Conservation (phyloP, 2,113 vertebrate species). For the Cygnus atratus region DNA sequence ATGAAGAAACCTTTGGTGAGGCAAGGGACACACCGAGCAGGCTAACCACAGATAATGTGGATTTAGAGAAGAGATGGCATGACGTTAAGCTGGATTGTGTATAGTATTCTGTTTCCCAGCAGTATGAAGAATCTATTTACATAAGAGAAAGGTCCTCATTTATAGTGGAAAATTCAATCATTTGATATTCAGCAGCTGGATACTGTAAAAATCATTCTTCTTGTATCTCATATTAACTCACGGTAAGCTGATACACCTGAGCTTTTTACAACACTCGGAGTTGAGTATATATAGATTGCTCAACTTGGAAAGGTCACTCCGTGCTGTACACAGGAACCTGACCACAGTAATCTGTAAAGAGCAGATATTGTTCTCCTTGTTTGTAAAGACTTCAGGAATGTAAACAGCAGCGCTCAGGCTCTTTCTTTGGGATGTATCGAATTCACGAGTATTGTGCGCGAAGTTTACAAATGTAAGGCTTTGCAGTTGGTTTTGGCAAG, state of each 20-base stretch:
- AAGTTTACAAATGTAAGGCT: conserved; percentile 29
- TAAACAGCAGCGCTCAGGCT: conserved; percentile 41
- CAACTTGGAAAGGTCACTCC: conserved; percentile 32
- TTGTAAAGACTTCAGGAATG: conserved; percentile 65
- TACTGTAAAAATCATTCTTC: conserved; percentile 40
- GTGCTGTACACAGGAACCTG: conserved; percentile 28
- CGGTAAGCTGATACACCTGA: conserved; percentile 39
- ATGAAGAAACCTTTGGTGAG: not conserved
- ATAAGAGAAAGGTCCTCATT: not conserved
- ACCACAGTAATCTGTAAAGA: conserved; percentile 48
- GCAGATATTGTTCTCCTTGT: conserved; percentile 63
- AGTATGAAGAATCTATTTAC: not conserved
- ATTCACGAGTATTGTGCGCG: not conserved
- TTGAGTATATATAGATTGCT: conserved; percentile 35
- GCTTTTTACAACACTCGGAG: not conserved
- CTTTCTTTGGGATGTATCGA: conserved; percentile 48
- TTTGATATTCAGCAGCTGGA: conserved; percentile 34
- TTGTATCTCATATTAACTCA: not conserved
- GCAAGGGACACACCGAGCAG: not conserved
- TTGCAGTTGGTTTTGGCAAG: conserved; percentile 53
- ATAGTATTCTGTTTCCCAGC: not conserved
- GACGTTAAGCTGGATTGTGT: not conserved
- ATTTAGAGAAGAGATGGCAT: not conserved
- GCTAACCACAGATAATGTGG: not conserved
- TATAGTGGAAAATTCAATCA: not conserved